Base-by-base conservation (phyloP, 2,888 invertebrate species). In the Busseola fusca region DNA sequence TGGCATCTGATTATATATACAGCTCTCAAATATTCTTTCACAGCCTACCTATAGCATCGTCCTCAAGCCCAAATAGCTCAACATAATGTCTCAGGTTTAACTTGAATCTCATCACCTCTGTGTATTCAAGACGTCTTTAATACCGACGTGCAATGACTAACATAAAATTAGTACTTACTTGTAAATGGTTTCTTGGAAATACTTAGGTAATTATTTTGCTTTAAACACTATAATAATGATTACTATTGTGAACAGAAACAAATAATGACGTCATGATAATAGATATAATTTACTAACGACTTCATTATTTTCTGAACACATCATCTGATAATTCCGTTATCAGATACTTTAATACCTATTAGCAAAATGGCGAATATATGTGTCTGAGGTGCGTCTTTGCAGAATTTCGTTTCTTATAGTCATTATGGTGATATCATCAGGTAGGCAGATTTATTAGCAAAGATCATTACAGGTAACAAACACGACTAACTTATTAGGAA, bases 391-490 rank as follows among this genome's bases (percentile, higher is more conserved):
- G 16, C 40, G 16, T 34, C 21, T 45, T 65, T 12, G n/a, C 45
- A 25, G 7, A 69, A 27, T 34, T 30, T 59, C 40, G 27, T 54
- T 25, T 62, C 21, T 34, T 45, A 45, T 62, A 63, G 16, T 48
- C 10, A 40, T 48, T 42, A 42, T 21, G 21, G n/a, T 27, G 30
- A 66, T 37, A 25, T 58, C 60, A 66, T 64, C 63, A 21, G 21
- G 42, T 64, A 65, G 57, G 57, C 74, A 68, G 34, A 60, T 73
- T 74, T 67, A 67, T 76, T 71, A 76, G 56, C 45, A 69, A 67
- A 69, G 65, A 68, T 76, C 30, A 67, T 90, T 90, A 50, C 90
- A 94, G 95, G 82, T 95, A 75, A 91, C 94, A 78, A 91, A 93
- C 80, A 89, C 91, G 64, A 88, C 87, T 64, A 92, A 86, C 80